Conservation (phyloP, 1,140 invertebrate species). For the Chrysopa pallens region DNA sequence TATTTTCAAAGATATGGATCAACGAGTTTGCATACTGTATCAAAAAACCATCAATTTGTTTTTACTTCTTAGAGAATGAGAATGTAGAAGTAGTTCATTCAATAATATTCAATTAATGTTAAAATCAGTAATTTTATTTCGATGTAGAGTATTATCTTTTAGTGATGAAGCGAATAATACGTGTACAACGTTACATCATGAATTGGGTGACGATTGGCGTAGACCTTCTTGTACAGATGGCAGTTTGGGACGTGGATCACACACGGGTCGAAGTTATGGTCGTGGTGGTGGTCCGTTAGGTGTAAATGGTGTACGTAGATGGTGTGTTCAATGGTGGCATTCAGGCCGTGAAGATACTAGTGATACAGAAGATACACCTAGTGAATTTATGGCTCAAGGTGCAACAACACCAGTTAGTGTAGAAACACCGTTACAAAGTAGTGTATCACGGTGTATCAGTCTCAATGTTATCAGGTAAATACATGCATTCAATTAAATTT, state of each 20-base stretch:
- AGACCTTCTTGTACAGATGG: conserved; percentile 52
- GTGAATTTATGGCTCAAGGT: conserved; percentile 42
- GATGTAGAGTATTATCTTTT: conserved; percentile 21
- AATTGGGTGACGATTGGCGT: conserved; percentile 30
- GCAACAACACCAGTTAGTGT: conserved; percentile 68
- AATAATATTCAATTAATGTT: too few species aligned
- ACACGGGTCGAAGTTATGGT: background rate
- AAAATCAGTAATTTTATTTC: conserved; percentile 9
- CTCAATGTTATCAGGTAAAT: conserved; percentile 49
- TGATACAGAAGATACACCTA: conserved; percentile 46
- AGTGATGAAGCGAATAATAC: conserved; percentile 33
- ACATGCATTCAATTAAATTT: background rate
- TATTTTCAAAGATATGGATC: too few species aligned
- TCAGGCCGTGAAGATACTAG: conserved; percentile 62
- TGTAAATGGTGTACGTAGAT: conserved; percentile 35
- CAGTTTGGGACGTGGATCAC: conserved; percentile 45
- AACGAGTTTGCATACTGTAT: too few species aligned
- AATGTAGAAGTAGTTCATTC: too few species aligned
- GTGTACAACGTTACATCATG: conserved; percentile 25
- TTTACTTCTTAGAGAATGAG: too few species aligned
- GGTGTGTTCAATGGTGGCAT: conserved; percentile 76
- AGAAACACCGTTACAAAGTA: conserved; percentile 68
- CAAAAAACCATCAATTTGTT: too few species aligned
- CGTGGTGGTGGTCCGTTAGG: conserved; percentile 11
- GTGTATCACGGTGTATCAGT: conserved; percentile 64